Conservation (phyloP, 23 tunicate species). For the Halocynthia aurantium region DNA sequence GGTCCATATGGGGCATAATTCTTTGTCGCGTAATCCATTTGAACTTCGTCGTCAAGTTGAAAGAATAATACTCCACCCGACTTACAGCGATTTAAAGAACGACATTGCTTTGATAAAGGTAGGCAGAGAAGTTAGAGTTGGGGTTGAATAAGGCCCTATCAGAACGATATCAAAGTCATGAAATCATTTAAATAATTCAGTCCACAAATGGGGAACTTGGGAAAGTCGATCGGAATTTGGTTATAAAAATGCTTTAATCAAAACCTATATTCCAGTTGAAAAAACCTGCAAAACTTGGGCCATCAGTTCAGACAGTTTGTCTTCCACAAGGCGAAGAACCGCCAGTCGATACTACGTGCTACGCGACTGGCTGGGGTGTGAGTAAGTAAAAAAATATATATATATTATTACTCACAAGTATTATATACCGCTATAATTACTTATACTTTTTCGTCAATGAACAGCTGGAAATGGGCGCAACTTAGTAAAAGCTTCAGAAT, state of each 20-base stretch:
- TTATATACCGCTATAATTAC: neutral
- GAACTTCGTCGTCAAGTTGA: neutral
- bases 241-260: neutral
- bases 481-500: neutral
- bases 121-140: neutral
- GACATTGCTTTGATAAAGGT: constrained; percentile 27
- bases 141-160: too few species aligned
- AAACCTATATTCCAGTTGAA: neutral
- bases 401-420: too few species aligned
- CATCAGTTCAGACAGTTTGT: constrained; percentile 12
- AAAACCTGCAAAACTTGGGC: neutral
- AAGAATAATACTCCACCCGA: constrained; percentile 2
- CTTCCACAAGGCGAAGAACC: constrained; percentile 41
- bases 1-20: neutral
- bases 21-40: neutral
- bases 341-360: constrained; percentile 32
- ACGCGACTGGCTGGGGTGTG: constrained; percentile 56
- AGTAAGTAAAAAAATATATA: constrained; percentile 15
- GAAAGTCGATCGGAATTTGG: too few species aligned
- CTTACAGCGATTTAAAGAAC: neutral
- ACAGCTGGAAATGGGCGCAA: neutral
- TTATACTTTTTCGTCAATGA: neutral
- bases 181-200: too few species aligned
- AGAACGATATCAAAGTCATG: too few species aligned
- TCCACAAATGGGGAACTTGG: too few species aligned